Evolutionary conservation across 2,888 invertebrate species (phyloP), one percentile per base, ranked within the genome.

Genomic region (Oligia strigilis): DNA sequence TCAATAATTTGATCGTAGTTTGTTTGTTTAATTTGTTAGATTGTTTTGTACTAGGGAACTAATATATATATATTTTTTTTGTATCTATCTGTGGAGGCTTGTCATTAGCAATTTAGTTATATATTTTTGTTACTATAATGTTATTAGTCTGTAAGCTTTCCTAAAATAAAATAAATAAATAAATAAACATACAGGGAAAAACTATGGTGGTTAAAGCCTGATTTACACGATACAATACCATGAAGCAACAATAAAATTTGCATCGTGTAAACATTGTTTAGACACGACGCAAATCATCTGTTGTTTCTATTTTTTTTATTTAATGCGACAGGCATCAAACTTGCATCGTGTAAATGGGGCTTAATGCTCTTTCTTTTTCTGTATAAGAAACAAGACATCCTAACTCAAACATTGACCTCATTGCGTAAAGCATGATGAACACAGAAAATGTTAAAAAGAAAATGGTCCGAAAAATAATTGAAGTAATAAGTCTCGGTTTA

Each of bases 401-500:
- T 49, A 23, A 36, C 52, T 67, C n/a, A 52, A 66, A 55, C 14
- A 64, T 3, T 67, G 64, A 36, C 69, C 72, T 83, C 40, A n/a
- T 77, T 77, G 1, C 17, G 14, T 62, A 43, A 72, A 77, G 80
- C 72, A 72, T 75, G 75, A 78, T 72, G 58, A 81, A 87, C n/a
- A 74, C 49, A 77, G 19, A 75, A 65, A 85, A 73, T 29, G 75
- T 55, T 40, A 40, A 80, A 29, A 74, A 58, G 19, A 52, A 43
- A 46, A 76, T 23, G 17, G 17, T 73, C 72, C 72, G 69, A 74
- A 64, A 82, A 88, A 82, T 85, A 78, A 77, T 70, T 73, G 70
- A 77, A 78, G 79, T 81, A 80, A 86, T 86, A 81, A 82, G 73
- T 86, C 75, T 88, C 71, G 49, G 79, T 78, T 81, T 77, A 83